These are phyloP conservation scores for Luperina testacea DNA, from an alignment of 2,888 invertebrate species.

Conservation along the genomic window DNA sequence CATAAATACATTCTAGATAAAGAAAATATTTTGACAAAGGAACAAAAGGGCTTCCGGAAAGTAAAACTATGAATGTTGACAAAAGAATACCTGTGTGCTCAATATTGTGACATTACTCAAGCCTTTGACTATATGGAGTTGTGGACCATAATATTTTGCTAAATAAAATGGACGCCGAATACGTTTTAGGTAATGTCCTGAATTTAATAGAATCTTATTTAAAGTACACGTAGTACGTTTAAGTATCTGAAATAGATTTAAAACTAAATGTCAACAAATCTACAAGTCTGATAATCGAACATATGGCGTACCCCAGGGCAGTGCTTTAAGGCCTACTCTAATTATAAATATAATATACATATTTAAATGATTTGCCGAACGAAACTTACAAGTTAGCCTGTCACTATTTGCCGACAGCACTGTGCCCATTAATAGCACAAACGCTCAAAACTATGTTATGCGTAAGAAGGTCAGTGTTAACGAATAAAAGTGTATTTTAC, in stretches of 20 bases:
- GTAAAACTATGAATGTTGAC: neutral
- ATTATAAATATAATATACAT: neutral
- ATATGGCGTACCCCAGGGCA: neutral
- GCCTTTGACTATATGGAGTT: neutral
- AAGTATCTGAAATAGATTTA: neutral
- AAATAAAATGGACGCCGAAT: neutral
- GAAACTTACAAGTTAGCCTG: no score
- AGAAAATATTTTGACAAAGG: neutral
- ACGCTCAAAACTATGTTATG: no score
- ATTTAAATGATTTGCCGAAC: neutral
- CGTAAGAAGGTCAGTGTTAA: no score
- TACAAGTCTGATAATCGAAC: neutral
- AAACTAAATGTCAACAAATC: neutral
- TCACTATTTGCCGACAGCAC: no score
- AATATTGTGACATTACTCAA: neutral
- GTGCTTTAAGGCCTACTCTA: neutral
- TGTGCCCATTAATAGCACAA: no score
- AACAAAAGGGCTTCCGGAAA: neutral
- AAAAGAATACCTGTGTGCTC: neutral
- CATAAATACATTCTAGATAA: conserved; percentile 10
- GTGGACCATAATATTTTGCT: neutral
- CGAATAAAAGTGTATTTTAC: no score
- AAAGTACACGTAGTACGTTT: neutral
- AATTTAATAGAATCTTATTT: neutral
- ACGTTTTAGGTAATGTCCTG: neutral